Percentiles rank a stretch among this genome's conserved stretches.
phyloP scores from a whole-genome alignment of 2,888 invertebrate species.

The Craniophora ligustri region DNA sequence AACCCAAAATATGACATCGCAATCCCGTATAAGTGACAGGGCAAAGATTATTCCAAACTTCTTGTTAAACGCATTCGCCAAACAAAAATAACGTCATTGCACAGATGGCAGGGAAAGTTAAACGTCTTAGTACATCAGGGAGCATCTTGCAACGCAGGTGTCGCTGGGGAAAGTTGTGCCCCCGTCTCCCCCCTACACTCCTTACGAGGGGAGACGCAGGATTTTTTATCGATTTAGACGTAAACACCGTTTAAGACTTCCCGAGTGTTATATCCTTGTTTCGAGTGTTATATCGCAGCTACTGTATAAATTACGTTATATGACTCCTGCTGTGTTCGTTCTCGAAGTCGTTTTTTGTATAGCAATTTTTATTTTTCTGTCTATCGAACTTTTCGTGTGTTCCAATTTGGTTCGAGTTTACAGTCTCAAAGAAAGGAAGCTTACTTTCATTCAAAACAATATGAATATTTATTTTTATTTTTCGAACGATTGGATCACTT shows the following conservation, averaged over 20 bases:
- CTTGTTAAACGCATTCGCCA: conserved; percentile 7
- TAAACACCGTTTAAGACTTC: conserved; percentile 72
- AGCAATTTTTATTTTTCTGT: conserved; percentile 1
- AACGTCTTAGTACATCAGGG: conserved; percentile 68
- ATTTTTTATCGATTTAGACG: conserved; percentile 80
- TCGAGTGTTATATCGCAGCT: conserved; percentile 28
- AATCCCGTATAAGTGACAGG: too few species aligned
- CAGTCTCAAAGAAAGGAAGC: neutral
- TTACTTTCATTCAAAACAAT: too few species aligned
- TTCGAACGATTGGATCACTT: too few species aligned
- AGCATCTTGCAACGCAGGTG: conserved; percentile 73
- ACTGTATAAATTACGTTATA: conserved; percentile 44
- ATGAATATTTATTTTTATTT: too few species aligned
- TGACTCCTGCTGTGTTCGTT: conserved; percentile 6
- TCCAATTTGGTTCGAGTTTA: neutral
- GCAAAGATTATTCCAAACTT: conserved; percentile 12
- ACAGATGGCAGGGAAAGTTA: conserved; percentile 48
- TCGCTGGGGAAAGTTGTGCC: conserved; percentile 56
- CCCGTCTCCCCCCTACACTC: conserved; percentile 19
- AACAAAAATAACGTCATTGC: conserved; percentile 33
- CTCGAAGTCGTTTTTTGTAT: conserved; percentile 24
- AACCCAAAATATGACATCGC: too few species aligned
- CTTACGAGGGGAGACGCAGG: conserved; percentile 55
- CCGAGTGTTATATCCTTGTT: conserved; percentile 58
- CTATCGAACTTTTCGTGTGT: neutral